Evolutionary conservation across 2,888 invertebrate species (phyloP), one percentile per base, ranked within the genome.

Genomic region (Hyalella azteca): DNA sequence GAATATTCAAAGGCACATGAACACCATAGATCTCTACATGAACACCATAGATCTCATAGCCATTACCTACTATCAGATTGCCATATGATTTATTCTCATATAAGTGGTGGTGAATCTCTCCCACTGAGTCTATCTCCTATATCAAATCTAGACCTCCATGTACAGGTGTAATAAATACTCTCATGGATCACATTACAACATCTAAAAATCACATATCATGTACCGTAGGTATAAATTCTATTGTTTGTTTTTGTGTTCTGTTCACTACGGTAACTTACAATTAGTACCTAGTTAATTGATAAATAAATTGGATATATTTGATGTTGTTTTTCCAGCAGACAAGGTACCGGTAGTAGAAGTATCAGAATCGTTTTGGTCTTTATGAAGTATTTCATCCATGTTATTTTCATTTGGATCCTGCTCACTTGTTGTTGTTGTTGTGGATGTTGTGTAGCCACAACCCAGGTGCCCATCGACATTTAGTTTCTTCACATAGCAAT

Each of bases 401-500:
- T 26, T 54, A 9, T 54, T 13, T 13, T 11, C 0, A 54, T 29
- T 54, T 54, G 26, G 54, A 29, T 54, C 54, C 54, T 54, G 54
- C 22, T 54, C 7, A 26, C 29, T 7, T 13, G 11, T 54, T 54
- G 22, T 13, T 54, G 22, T 54, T n/a, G n/a, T n/a, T n/a, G n/a
- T n/a, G n/a, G 54, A 26, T 26, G 29, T 19, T 54, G 54, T 36
- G 36, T 29, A 66, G 66, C 66, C 66, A 66, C 32, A 66, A 66
- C 29, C 66, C 66, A 5, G 66, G 66, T 19, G 32, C 36, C 19
- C 66, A 66, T 36, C 66, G 29, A 3, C 32, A 36, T 66, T 66
- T 66, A 66, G 66, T 36, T 36, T 32, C 36, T 19, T 66, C 66
- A 66, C 22, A 66, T 66, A 66, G 66, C 66, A 66, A 66, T 66